Evolutionary conservation across 2,113 vertebrate species (phyloP).

Genomic region (Chinchilla lanigera): DNA sequence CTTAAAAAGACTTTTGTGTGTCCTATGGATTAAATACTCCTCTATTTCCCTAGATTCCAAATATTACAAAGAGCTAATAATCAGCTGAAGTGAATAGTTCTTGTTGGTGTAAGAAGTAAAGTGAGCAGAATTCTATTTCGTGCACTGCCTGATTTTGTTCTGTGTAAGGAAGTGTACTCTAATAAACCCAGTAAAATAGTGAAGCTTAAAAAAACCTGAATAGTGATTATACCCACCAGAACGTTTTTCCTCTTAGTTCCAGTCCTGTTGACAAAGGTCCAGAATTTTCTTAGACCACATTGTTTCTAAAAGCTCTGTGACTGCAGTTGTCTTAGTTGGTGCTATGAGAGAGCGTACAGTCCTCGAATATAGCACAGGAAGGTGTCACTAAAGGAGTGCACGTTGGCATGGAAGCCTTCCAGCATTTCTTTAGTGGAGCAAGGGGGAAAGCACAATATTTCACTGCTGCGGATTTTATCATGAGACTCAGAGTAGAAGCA

Average conservation of each 20-base stretch:
- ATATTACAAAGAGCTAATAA: neutral
- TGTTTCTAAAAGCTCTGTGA: slow-evolving; percentile 14
- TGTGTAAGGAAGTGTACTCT: slow-evolving; percentile 1
- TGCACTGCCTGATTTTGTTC: neutral
- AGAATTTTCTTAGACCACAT: neutral
- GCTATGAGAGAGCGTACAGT: neutral
- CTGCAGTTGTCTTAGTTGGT: neutral
- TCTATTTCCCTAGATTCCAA: neutral
- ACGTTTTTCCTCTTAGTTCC: neutral
- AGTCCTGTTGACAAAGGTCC: neutral
- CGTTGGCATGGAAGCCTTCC: neutral
- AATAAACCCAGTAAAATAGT: neutral
- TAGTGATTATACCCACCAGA: neutral
- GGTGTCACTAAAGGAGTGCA: neutral
- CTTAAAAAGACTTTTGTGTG: neutral
- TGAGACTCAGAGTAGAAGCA: neutral
- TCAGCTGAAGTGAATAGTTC: neutral
- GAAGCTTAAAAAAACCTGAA: neutral
- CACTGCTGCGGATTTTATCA: neutral
- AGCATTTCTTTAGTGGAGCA: neutral
- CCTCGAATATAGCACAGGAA: slow-evolving; percentile 3
- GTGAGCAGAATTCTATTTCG: neutral
- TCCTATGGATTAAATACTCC: neutral
- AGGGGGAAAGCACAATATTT: slow-evolving; percentile 5
- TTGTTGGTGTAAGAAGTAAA: neutral